Evolutionary conservation across 2,797 vertebrate species (phyloP).

Genomic region (Chaetophractus vellerosus): DNA sequence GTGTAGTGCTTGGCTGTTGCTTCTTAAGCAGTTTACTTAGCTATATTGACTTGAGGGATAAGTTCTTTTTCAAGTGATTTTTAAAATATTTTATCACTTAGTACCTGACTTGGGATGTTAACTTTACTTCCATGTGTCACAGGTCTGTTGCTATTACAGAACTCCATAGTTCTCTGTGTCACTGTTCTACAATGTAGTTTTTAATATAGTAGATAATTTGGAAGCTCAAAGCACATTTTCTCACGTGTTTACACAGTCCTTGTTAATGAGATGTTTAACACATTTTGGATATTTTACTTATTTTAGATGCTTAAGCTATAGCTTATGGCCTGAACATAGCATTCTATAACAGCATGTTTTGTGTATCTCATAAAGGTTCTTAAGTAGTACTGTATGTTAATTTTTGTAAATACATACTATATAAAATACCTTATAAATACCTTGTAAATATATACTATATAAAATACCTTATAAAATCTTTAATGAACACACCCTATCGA

Average conservation of each 20-base stretch:
- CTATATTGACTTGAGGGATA: background rate
- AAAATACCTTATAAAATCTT: constrained; percentile 77
- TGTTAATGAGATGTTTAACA: constrained; percentile 44
- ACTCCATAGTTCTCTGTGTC: constrained; percentile 24
- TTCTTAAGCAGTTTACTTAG: background rate
- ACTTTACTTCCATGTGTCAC: background rate
- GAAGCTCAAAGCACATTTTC: constrained; percentile 47
- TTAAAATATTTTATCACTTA: background rate
- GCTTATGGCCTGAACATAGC: constrained; percentile 54
- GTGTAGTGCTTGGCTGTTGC: background rate
- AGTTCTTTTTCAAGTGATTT: constrained; percentile 1
- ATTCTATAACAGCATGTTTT: constrained; percentile 60
- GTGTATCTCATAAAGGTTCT: constrained; percentile 55
- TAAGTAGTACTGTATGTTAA: constrained; percentile 56
- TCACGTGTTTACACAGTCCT: constrained; percentile 54
- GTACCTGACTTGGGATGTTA: background rate
- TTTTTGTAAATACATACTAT: constrained; percentile 71
- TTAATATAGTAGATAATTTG: constrained; percentile 54
- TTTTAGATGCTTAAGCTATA: constrained; percentile 67
- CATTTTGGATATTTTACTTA: constrained; percentile 73
- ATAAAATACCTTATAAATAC: constrained; percentile 79
- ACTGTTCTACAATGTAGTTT: constrained; percentile 5
- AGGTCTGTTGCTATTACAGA: background rate
- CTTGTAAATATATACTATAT: constrained; percentile 72
- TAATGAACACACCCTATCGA: constrained; percentile 49